These are phyloP conservation scores for Myrmophylax atrothorax DNA, from an alignment of 2,113 vertebrate species.

Conservation along the genomic window DNA sequence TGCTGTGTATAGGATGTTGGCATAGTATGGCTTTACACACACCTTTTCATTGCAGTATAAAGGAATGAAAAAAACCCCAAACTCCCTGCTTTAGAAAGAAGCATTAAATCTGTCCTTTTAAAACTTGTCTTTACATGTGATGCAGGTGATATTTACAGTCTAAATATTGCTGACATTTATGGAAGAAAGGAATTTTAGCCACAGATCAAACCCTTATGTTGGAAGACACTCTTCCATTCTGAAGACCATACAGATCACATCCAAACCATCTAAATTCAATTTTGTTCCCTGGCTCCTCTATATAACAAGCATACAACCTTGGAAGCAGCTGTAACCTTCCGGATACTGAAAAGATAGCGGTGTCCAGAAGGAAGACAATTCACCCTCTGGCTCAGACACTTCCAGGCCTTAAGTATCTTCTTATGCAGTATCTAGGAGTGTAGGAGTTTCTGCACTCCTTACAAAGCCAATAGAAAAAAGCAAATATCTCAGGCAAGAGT, in stretches of 20 bases:
- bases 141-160: constrained; percentile 60
- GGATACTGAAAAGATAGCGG: neutral
- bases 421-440: neutral
- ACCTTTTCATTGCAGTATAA: neutral
- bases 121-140: neutral
- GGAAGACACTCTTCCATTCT: neutral
- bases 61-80: neutral
- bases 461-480: neutral
- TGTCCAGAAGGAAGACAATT: neutral
- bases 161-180: constrained; percentile 65
- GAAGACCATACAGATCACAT: neutral
- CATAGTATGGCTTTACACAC: neutral
- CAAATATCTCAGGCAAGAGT: neutral
- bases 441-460: neutral
- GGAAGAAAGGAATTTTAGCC: constrained; percentile 20
- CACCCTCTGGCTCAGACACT: neutral
- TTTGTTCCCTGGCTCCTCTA: neutral
- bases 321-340: neutral
- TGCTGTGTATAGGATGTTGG: neutral
- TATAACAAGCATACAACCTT: neutral
- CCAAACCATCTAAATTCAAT: neutral
- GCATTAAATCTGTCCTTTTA: neutral
- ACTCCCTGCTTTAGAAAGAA: neutral
- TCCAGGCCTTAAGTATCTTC: neutral
- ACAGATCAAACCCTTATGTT: neutral